Evolutionary conservation across 2,113 vertebrate genomes (phyloP).

Genomic region (Gavialis gangeticus): DNA sequence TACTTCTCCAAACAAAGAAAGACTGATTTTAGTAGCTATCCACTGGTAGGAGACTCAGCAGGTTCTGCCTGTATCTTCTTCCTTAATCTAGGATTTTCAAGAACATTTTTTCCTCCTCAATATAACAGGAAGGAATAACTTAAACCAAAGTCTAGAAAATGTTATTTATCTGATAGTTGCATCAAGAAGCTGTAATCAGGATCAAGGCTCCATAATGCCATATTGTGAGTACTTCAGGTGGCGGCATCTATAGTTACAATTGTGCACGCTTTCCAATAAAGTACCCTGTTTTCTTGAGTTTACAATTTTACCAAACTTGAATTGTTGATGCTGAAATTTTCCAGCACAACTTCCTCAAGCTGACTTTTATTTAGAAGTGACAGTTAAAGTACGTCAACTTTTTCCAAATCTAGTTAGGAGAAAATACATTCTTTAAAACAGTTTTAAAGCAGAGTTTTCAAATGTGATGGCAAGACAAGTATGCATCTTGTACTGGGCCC

Average conservation of each 20-base stretch:
- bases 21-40: not conserved
- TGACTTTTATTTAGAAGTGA: not conserved
- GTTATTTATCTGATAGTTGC: not conserved
- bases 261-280: not conserved
- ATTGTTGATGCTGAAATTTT: not conserved
- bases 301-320: not conserved
- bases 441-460: too few relatives aligned
- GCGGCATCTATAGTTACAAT: accelerated
- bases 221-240: not conserved
- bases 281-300: not conserved
- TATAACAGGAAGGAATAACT: not conserved
- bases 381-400: not conserved
- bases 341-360: not conserved
- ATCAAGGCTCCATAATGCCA: not conserved
- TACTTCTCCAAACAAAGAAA: not conserved
- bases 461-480: too few relatives aligned
- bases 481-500: too few relatives aligned
- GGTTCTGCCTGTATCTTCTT: not conserved
- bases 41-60: not conserved
- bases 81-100: not conserved
- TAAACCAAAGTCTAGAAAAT: not conserved
- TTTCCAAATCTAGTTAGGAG: not conserved
- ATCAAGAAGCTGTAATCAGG: not conserved
- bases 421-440: not conserved
- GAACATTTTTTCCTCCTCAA: not conserved